phyloP scores from a whole-genome alignment of 2,113 vertebrate genomes.

The Melanotaenia duboulayi region DNA sequence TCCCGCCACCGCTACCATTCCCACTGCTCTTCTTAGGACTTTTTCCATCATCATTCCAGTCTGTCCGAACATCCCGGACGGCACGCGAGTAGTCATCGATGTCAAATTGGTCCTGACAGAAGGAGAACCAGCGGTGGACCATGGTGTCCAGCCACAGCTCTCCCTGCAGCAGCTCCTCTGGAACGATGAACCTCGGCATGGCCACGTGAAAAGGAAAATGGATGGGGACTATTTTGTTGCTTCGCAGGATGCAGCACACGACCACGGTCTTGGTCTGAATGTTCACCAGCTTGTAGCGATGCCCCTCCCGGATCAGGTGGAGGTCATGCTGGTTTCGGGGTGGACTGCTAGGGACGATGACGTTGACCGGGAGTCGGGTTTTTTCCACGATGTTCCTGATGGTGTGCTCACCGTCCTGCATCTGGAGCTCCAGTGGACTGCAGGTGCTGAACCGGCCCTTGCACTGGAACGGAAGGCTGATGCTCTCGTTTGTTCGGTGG shows the following conservation, averaged over 20 bases:
- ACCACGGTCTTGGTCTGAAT: conserved; percentile 97
- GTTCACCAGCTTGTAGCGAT: conserved; percentile 98
- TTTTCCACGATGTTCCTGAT: conserved; percentile 98
- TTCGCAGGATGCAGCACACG: conserved; percentile 91
- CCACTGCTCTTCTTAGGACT: conserved; percentile 88
- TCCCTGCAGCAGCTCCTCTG: conserved; percentile 90
- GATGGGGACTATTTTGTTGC: conserved; percentile 91
- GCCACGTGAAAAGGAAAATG: conserved; percentile 93
- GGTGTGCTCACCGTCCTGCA: conserved; percentile 98
- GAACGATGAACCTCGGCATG: conserved; percentile 90
- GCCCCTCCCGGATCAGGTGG: conserved; percentile 95
- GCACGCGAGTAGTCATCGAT: conserved; percentile 97
- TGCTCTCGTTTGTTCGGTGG: conserved; percentile 98
- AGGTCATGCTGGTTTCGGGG: conserved; percentile 96
- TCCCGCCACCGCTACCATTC: conserved; percentile 59
- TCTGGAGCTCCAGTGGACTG: conserved; percentile 95
- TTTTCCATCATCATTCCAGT: conserved; percentile 95
- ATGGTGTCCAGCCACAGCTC: conserved; percentile 91
- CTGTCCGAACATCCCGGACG: conserved; percentile 90
- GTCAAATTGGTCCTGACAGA: conserved; percentile 97
- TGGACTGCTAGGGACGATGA: conserved; percentile 90
- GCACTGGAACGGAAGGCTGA: conserved; percentile 98
- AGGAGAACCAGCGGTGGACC: conserved; percentile 93
- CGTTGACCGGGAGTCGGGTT: conserved; percentile 94
- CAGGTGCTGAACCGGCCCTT: conserved; percentile 97